Evolutionary conservation across 2,888 invertebrate genomes (phyloP).

Genomic region (Acholoe squamosa): DNA sequence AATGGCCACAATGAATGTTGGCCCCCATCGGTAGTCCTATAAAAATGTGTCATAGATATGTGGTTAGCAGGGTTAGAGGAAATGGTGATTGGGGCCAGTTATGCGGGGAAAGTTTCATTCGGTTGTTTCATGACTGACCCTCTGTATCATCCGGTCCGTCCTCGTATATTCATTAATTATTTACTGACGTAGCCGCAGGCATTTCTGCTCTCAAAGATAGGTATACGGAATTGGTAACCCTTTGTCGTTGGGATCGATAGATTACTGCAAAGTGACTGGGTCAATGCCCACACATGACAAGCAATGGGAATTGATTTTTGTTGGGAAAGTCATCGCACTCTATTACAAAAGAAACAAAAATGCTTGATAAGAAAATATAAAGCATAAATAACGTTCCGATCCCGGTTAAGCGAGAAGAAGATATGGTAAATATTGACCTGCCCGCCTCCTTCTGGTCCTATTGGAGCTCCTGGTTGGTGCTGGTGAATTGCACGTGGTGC

Average conservation of each 20-base stretch:
- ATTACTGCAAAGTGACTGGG: neutral
- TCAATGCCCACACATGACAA: neutral
- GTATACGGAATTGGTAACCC: no score
- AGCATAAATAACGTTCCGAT: neutral
- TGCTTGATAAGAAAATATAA: conserved; percentile 26
- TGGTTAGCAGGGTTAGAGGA: no score
- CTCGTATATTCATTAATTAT: no score
- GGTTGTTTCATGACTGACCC: no score
- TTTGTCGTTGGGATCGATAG: neutral
- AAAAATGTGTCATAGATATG: no score
- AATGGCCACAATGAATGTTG: neutral
- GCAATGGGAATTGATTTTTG: neutral
- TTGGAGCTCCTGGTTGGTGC: no score
- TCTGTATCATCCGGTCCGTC: no score
- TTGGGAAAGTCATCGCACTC: neutral
- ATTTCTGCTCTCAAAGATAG: no score
- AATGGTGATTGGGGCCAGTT: no score
- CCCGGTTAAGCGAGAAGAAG: neutral
- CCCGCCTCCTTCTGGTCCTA: no score
- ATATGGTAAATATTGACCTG: conserved; percentile 37
- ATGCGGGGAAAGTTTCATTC: no score
- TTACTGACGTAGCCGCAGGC: no score
- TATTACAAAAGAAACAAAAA: conserved; percentile 3
- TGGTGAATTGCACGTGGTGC: neutral
- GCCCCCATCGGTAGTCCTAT: neutral